A percentile compares a stretch with the other conserved stretches of the same genome.
phyloP scores from a whole-genome alignment of 1,140 invertebrate species.

The Bombus sylvicola region DNA sequence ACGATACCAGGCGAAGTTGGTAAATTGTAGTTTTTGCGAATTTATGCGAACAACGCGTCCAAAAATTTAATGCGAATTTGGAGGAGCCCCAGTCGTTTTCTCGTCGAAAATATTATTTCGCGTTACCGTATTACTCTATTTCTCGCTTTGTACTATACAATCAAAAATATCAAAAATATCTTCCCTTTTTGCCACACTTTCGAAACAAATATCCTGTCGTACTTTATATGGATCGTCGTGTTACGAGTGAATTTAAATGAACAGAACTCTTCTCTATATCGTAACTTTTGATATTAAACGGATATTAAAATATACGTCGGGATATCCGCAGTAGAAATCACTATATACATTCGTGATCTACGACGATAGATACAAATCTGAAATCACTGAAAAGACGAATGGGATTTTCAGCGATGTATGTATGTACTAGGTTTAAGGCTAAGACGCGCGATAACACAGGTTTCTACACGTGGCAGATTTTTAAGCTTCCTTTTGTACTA shows the following conservation, averaged over 20 bases:
- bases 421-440: background rate
- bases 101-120: background rate
- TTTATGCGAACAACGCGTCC: background rate
- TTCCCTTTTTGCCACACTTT: too few relatives aligned
- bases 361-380: background rate
- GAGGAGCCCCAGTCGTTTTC: background rate
- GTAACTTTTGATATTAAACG: too few relatives aligned
- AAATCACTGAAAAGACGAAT: background rate
- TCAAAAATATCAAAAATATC: too few relatives aligned
- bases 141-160: background rate
- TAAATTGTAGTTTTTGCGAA: background rate
- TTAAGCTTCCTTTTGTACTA: too few relatives aligned
- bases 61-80: conserved; percentile 3
- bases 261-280: too few relatives aligned
- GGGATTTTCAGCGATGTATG: background rate
- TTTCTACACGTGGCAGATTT: background rate
- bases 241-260: too few relatives aligned
- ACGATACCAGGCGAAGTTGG: background rate
- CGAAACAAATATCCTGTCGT: too few relatives aligned
- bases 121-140: background rate
- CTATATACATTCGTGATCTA: background rate
- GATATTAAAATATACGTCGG: too few relatives aligned
- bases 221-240: too few relatives aligned
- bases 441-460: background rate
- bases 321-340: too few relatives aligned